Evolutionary conservation across 2,113 vertebrate genomes (phyloP), one percentile per base, ranked within the genome.

Genomic region (Colaptes auratus): DNA sequence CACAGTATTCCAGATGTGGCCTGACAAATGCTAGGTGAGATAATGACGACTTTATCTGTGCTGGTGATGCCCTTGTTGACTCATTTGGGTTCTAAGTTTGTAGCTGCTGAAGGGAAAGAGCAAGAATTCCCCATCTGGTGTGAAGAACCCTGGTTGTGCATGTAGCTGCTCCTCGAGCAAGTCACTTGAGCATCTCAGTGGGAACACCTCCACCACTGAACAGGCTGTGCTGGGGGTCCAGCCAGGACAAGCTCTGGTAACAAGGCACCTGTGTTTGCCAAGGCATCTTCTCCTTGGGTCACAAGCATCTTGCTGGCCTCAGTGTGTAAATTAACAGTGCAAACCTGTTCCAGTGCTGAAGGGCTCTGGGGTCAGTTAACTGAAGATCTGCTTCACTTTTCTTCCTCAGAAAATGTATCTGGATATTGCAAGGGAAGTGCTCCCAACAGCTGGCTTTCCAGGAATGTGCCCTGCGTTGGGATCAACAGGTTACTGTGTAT

Each of bases 251-350:
- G n/a, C 36, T 84, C 46, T 60, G 36, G 7, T 66, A 17, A 35
- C 52, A 17, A 44, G 27, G 46, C 0, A 0, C 31, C 33, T 0
- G 0, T 46, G 33, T 31, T 63, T 72, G 55, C 63, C 16, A 39
- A 24, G 15, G 31, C 15, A 2, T 44, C 72, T 48, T 9, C 58
- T 74, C 39, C 30, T 50, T 33, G 42, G 52, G 39, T 53, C 36
- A 36, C 33, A 46, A 33, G 16, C 7, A 1, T 60, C 56, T 27
- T n/a, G 1, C 10, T 20, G 48, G 48, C 50, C 15, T 58, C 35
- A 19, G 33, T 2, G 0, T 35, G 11, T 39, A 58, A 33, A 59
- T 53, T 42, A 19, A 18, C 58, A 27, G 31, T 4, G 0, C 46
- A 71, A 23, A 39, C 15, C 2, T 44, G 9, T 61, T 72, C 20